phyloP scores from a whole-genome alignment of 2,797 vertebrate species.

The Parambassis ranga region DNA sequence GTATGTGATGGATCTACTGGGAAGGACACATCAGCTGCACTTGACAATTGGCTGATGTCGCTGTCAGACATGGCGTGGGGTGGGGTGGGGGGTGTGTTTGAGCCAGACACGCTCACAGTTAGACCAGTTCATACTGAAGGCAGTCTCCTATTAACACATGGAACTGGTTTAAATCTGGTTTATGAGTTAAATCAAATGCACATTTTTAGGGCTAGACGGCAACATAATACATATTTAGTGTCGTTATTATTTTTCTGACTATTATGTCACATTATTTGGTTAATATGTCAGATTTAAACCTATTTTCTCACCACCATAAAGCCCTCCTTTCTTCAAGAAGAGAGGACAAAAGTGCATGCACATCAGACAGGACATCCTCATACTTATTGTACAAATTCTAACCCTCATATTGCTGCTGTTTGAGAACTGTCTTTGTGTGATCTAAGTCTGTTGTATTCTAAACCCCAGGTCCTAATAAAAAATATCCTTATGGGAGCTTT shows the following conservation, averaged over 20 bases:
- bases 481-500: not conserved
- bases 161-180: not conserved
- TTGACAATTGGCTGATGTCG: constrained; percentile 63
- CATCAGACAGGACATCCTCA: not conserved
- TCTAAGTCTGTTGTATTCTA: not conserved
- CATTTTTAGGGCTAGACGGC: not conserved
- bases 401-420: not conserved
- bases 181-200: not conserved
- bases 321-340: too few species aligned
- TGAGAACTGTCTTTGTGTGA: not conserved
- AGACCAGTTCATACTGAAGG: constrained; percentile 12
- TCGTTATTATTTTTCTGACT: not conserved
- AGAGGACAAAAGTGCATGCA: too few species aligned
- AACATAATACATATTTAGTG: not conserved
- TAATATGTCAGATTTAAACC: not conserved
- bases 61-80: constrained; percentile 23
- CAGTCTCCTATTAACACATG: not conserved
- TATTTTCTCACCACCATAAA: too few species aligned
- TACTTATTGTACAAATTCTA: constrained; percentile 4
- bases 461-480: constrained; percentile 1
- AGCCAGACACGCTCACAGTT: constrained; percentile 1
- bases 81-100: not conserved
- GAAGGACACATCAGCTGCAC: constrained; percentile 54
- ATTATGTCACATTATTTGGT: not conserved
- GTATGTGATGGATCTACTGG: constrained; percentile 14